Evolutionary conservation across 2,797 vertebrate species (phyloP).

Genomic region (Scolopax rusticola): DNA sequence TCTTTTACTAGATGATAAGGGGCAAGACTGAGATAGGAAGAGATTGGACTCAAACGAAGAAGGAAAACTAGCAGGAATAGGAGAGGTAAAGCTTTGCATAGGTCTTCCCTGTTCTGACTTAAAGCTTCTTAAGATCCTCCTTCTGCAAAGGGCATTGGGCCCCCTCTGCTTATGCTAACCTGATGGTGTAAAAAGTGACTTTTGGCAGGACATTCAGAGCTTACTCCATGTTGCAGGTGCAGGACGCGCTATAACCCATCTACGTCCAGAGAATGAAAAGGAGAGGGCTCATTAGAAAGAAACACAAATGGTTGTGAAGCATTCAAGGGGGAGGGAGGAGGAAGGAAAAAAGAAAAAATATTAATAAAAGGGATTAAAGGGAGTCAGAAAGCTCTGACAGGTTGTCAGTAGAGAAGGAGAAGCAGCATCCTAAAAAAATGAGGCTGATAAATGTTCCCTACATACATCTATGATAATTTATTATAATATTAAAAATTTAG

Average conservation of each 20-base stretch:
- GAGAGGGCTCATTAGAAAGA: not conserved
- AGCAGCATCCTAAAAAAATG: not conserved
- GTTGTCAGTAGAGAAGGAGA: not conserved
- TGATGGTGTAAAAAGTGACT: not conserved
- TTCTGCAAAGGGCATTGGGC: not conserved
- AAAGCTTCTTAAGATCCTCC: not conserved
- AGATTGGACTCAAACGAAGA: not conserved
- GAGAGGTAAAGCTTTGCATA: not conserved
- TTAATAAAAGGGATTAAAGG: not conserved
- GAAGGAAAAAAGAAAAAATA: fast-evolving
- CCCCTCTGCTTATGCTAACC: not conserved
- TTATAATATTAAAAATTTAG: not conserved
- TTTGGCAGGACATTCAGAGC: not conserved
- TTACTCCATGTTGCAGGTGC: not conserved
- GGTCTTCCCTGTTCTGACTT: not conserved
- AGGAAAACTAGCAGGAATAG: not conserved
- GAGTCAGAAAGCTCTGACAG: not conserved
- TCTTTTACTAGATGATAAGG: not conserved
- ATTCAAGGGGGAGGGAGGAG: not conserved
- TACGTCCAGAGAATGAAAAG: fast-evolving
- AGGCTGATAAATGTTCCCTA: not conserved
- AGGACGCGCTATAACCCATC: not conserved
- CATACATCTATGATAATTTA: not conserved
- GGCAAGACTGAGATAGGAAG: not conserved
- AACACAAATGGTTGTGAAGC: not conserved